Percentiles rank a stretch among this genome's conserved stretches.
phyloP scores from a whole-genome alignment of 1,140 invertebrate species.

The Mizuhopecten yessoensis region DNA sequence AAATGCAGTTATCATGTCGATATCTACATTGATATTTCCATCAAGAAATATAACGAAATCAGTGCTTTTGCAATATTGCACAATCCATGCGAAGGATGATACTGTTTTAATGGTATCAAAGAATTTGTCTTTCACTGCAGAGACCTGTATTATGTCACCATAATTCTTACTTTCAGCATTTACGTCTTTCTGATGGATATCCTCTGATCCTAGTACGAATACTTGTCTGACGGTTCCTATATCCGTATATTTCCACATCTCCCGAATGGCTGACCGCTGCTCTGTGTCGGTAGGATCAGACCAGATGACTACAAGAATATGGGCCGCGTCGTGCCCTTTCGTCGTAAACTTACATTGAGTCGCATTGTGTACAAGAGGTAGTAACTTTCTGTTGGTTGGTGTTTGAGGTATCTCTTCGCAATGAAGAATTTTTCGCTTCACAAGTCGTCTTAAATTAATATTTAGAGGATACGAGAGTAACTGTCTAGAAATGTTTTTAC shows the following conservation, averaged over 20 bases:
- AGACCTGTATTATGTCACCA: neutral
- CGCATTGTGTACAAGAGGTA: neutral
- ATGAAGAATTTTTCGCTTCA: neutral
- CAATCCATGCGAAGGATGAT: neutral
- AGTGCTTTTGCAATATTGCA: neutral
- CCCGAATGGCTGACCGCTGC: conserved; percentile 5
- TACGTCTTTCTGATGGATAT: neutral
- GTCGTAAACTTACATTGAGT: neutral
- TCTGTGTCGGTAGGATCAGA: neutral
- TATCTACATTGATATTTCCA: neutral
- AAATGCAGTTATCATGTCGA: neutral
- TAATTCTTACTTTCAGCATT: neutral
- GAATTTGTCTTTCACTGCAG: neutral
- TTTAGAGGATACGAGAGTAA: neutral
- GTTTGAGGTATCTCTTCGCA: neutral
- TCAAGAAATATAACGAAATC: neutral
- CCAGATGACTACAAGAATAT: neutral
- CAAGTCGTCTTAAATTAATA: neutral
- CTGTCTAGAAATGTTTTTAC: neutral
- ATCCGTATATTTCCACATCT: neutral
- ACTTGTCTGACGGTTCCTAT: neutral
- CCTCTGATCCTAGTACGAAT: neutral
- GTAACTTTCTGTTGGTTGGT: neutral
- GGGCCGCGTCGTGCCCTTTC: neutral
- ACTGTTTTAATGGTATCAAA: neutral